These are phyloP conservation scores for Knipowitschia caucasica DNA, from an alignment of 2,797 vertebrate species.

Conservation along the genomic window DNA sequence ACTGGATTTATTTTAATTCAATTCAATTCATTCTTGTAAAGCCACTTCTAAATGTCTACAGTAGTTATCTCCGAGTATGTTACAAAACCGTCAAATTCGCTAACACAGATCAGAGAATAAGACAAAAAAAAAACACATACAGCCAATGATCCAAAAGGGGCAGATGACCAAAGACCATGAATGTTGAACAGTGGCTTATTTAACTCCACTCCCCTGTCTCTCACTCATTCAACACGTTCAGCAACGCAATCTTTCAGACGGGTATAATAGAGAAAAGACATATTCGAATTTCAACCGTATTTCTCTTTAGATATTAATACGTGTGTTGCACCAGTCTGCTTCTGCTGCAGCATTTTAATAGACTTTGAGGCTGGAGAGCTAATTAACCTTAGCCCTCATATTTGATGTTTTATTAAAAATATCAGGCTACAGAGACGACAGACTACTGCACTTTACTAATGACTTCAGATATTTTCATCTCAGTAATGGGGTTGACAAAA, in stretches of 20 bases:
- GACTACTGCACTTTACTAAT: neutral
- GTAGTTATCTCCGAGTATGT: no score
- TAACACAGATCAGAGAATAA: no score
- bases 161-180: neutral
- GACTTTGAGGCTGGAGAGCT: conserved; percentile 1
- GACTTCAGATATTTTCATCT: neutral
- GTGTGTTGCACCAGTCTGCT: neutral
- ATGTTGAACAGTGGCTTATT: no score
- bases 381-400: conserved; percentile 7
- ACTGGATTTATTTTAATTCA: no score
- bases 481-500: neutral
- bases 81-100: no score
- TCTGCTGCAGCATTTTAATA: neutral
- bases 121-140: no score
- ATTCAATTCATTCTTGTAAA: no score
- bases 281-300: neutral
- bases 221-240: no score
- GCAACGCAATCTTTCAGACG: neutral
- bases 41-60: no score
- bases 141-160: no score
- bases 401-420: conserved; percentile 9
- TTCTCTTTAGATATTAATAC: conserved; percentile 1
- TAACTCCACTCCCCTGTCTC: no score
- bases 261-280: neutral
- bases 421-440: no score